These are phyloP conservation scores for Hanleya hanleyi DNA, from an alignment of 2,888 invertebrate species.

Conservation along the genomic window DNA sequence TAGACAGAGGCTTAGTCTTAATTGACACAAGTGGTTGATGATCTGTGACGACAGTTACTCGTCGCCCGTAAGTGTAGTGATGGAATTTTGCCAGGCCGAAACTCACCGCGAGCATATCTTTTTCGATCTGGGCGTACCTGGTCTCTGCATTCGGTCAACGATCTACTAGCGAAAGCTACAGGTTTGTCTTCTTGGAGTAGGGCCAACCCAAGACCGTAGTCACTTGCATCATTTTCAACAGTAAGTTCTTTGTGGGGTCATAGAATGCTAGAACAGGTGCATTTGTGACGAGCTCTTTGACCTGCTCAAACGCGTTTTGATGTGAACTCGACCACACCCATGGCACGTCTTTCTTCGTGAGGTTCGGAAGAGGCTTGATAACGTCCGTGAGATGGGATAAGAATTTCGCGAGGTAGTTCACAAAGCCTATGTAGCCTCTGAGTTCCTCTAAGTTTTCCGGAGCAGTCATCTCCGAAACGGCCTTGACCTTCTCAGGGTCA, in stretches of 20 bases:
- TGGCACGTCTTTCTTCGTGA: background rate
- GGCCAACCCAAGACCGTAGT: slow-evolving; percentile 10
- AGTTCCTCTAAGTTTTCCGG: background rate
- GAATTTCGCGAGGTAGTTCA: slow-evolving; percentile 19
- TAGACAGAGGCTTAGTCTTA: background rate
- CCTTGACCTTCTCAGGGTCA: slow-evolving; percentile 16
- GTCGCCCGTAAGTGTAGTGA: slow-evolving; percentile 15
- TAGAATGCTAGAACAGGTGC: background rate
- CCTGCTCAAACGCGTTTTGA: background rate
- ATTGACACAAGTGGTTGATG: slow-evolving; percentile 20
- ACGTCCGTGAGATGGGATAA: slow-evolving; percentile 6
- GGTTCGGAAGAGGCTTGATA: background rate
- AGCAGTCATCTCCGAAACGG: background rate
- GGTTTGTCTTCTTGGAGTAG: slow-evolving; percentile 17
- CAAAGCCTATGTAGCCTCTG: slow-evolving; percentile 6
- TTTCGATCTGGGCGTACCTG: slow-evolving; percentile 24
- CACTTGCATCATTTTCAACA: slow-evolving; percentile 12
- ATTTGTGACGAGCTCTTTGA: background rate
- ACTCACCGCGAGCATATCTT: no score
- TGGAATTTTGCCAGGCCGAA: slow-evolving; percentile 20
- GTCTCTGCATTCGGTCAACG: slow-evolving; percentile 23
- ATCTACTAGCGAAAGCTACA: slow-evolving; percentile 17
- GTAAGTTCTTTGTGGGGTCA: background rate
- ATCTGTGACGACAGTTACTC: slow-evolving; percentile 8
- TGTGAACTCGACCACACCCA: background rate